A percentile compares a stretch with the other conserved stretches of the same genome.
These are phyloP conservation scores for Charadrius vociferus DNA, from an alignment of 2,113 vertebrate genomes.

Conservation along the genomic window DNA sequence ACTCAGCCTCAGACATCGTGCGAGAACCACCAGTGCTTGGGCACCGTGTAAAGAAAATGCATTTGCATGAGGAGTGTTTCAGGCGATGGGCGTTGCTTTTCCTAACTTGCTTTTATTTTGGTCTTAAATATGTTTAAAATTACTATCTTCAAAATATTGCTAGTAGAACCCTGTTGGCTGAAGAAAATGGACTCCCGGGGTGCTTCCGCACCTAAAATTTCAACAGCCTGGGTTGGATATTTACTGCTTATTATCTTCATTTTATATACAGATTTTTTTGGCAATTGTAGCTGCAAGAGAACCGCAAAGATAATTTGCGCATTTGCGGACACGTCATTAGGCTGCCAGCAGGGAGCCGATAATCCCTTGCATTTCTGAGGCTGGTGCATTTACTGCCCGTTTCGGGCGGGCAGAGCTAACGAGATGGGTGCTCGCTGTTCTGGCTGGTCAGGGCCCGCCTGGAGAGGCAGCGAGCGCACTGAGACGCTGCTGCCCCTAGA, in stretches of 20 bases:
- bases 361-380: background rate
- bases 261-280: background rate
- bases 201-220: background rate
- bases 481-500: background rate
- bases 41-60: background rate
- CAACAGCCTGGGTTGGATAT: background rate
- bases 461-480: accelerated
- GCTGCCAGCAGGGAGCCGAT: background rate
- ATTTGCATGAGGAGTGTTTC: background rate
- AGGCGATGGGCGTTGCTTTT: background rate
- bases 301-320: background rate
- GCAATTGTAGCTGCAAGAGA: background rate
- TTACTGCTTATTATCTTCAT: background rate
- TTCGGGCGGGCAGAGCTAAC: background rate
- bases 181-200: background rate
- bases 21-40: accelerated
- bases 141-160: background rate
- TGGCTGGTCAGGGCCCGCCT: background rate
- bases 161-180: background rate
- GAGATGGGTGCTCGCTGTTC: background rate
- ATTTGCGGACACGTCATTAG: accelerated
- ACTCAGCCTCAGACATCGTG: background rate
- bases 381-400: background rate
- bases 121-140: background rate
- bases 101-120: background rate